Evolutionary conservation across 2,888 invertebrate genomes (phyloP).

Genomic region (Ditylenchus weischeri): DNA sequence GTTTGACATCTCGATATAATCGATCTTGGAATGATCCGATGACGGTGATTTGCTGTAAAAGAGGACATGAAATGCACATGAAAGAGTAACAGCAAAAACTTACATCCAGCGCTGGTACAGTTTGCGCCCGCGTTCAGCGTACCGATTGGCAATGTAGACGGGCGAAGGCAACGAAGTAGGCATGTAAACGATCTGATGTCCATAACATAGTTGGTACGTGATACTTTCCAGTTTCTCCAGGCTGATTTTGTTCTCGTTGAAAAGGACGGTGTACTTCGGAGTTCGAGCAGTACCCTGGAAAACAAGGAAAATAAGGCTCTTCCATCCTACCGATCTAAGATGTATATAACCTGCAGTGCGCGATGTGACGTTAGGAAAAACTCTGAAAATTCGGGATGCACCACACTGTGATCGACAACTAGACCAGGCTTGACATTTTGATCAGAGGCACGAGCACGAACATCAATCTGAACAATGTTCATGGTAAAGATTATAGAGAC

Average conservation of each 20-base stretch:
- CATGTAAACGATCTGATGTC: slow-evolving; percentile 40
- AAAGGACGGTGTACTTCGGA: slow-evolving; percentile 50
- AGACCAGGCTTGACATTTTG: slow-evolving; percentile 46
- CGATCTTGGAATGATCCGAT: background rate
- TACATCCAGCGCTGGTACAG: slow-evolving; percentile 18
- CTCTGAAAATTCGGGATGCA: slow-evolving; percentile 44
- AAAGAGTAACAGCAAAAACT: background rate
- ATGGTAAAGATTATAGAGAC: background rate
- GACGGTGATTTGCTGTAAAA: background rate
- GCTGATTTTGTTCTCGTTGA: slow-evolving; percentile 39
- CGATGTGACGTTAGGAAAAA: slow-evolving; percentile 51
- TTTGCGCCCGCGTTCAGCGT: slow-evolving; percentile 47
- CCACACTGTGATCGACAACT: slow-evolving; percentile 40
- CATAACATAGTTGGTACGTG: slow-evolving; percentile 43
- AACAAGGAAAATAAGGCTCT: slow-evolving; percentile 1
- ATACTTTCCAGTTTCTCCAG: slow-evolving; percentile 44
- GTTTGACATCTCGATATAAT: slow-evolving; percentile 2
- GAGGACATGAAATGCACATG: background rate
- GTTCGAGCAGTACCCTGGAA: slow-evolving; percentile 53
- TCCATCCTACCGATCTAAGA: too few species aligned
- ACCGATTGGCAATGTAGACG: slow-evolving; percentile 42
- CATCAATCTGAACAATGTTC: slow-evolving; percentile 21
- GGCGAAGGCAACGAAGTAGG: slow-evolving; percentile 28
- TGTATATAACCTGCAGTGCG: slow-evolving; percentile 43
- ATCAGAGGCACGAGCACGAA: slow-evolving; percentile 25